Evolutionary conservation across 2,888 invertebrate genomes (phyloP), one percentile per base, ranked within the genome.

Genomic region (Sarcophaga rosellei): DNA sequence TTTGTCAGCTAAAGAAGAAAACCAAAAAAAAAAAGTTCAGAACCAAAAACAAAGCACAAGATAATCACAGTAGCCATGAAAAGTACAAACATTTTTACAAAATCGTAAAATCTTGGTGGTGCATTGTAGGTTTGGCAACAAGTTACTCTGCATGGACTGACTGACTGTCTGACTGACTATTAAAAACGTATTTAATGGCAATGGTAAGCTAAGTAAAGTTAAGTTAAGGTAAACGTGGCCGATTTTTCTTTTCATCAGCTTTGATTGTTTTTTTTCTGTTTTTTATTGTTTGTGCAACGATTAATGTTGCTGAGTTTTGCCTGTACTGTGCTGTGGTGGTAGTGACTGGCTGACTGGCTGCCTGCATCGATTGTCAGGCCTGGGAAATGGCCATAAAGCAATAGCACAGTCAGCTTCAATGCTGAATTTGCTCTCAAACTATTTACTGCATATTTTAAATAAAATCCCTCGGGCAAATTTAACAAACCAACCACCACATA

Each of bases 301-400:
- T 53, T 17, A 53, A 17, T 53, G 53, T 17, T 53, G 53, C n/a
- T n/a, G n/a, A n/a, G n/a, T n/a, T n/a, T n/a, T n/a, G n/a, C n/a
- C n/a, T n/a, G n/a, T n/a, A n/a, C n/a, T n/a, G n/a, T n/a, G n/a
- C 17, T 17, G 12, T 53, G 17, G 15, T 53, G 12, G 17, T 17
- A 53, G 12, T 53, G 0, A 53, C 53, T 53, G 15, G 17, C 15
- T 53, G 10, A 10, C 15, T 53, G 53, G 12, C 4, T 53, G 17
- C 53, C 17, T 53, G 53, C 35, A 35, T 53, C 15, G 63, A 70
- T 65, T 80, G 76, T 75, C 86, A 78, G 81, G 84, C 84, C 78
- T 86, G 86, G 84, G 86, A 86, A 86, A 86, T 86, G 84, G 86
- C 84, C 86, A 84, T 45, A 80, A 84, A 86, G 68, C 79, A 79